phyloP scores from a whole-genome alignment of 2,797 vertebrate genomes.

The Leucoraja ocellata region DNA sequence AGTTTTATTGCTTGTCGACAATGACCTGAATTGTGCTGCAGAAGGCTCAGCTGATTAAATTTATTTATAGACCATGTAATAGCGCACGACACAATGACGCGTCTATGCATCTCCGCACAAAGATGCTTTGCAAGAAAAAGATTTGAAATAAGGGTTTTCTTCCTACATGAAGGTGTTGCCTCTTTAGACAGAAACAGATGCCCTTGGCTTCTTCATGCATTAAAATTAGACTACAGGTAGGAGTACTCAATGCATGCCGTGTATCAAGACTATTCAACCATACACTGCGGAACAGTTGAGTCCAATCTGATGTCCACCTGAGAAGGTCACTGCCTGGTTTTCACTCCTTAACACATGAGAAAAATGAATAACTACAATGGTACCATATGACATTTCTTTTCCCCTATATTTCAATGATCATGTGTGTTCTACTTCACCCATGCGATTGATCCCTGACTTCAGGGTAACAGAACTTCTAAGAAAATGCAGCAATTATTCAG shows the following conservation, averaged over 20 bases:
- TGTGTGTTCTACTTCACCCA: too few species aligned
- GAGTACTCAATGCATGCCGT: too few species aligned
- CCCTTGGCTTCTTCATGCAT: not conserved
- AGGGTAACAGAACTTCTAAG: not conserved
- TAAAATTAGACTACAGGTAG: not conserved
- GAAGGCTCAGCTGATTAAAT: not conserved
- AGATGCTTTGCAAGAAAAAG: not conserved
- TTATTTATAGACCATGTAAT: not conserved
- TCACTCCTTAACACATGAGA: not conserved
- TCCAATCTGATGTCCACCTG: not conserved
- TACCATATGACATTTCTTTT: not conserved
- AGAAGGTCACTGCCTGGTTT: not conserved
- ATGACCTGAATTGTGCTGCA: not conserved
- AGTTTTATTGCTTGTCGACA: not conserved
- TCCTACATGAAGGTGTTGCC: not conserved
- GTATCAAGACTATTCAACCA: not conserved
- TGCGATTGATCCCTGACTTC: not conserved
- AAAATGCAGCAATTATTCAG: not conserved
- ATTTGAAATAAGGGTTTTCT: not conserved
- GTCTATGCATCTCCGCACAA: not conserved
- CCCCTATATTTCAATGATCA: too few species aligned
- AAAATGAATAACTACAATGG: not conserved
- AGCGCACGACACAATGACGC: not conserved
- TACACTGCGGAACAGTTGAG: not conserved
- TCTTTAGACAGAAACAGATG: not conserved